Percentiles rank a stretch among this genome's conserved stretches.
These are phyloP conservation scores for Drosophila albomicans DNA, from an alignment of 1,140 invertebrate species.

Conservation along the genomic window DNA sequence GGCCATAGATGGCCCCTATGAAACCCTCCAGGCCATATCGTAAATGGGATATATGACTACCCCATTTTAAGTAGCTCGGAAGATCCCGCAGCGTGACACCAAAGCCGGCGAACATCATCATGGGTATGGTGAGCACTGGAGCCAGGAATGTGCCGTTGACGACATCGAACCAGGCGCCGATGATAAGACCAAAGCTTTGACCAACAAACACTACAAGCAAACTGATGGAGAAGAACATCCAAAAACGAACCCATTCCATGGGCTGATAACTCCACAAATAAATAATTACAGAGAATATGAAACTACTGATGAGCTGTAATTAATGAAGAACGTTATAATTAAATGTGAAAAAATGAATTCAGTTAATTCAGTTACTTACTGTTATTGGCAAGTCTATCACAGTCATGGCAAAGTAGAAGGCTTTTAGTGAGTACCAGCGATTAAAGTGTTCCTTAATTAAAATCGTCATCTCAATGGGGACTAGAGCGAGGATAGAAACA, in stretches of 20 bases:
- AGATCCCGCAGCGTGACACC: slow-evolving; percentile 91
- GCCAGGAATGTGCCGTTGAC: slow-evolving; percentile 94
- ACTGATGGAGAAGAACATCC: slow-evolving; percentile 93
- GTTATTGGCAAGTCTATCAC: slow-evolving; percentile 92
- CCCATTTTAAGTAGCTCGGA: slow-evolving; percentile 93
- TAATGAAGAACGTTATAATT: slow-evolving; percentile 52
- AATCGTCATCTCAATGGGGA: slow-evolving; percentile 96
- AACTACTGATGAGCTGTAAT: slow-evolving; percentile 89
- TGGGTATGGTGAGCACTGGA: slow-evolving; percentile 91
- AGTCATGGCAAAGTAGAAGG: slow-evolving; percentile 95
- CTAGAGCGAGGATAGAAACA: slow-evolving; percentile 85
- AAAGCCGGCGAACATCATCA: slow-evolving; percentile 96
- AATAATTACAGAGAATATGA: slow-evolving; percentile 92
- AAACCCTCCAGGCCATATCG: slow-evolving; percentile 95
- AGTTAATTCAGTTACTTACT: slow-evolving; percentile 83
- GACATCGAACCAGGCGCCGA: slow-evolving; percentile 93
- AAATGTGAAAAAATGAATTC: background rate
- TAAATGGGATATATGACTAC: slow-evolving; percentile 94
- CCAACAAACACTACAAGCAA: slow-evolving; percentile 94
- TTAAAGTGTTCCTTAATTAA: slow-evolving; percentile 97
- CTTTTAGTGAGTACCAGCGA: slow-evolving; percentile 97
- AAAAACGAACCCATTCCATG: slow-evolving; percentile 90
- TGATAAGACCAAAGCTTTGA: slow-evolving; percentile 94
- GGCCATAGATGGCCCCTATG: slow-evolving; percentile 93
- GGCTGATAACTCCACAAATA: slow-evolving; percentile 96